Conservation (phyloP, 1,140 invertebrate species). For the Wiebesia pumilae region DNA sequence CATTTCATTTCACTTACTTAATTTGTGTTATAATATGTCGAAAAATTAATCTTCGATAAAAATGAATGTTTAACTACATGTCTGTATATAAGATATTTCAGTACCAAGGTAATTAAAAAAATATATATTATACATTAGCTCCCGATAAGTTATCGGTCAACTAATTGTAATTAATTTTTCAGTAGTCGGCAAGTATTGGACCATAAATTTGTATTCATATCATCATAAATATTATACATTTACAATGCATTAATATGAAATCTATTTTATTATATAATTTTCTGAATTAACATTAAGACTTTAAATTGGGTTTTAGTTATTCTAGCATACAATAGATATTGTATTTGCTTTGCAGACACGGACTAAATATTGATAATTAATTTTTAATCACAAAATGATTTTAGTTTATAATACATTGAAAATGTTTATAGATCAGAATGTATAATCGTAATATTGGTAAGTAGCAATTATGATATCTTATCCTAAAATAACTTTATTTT, state of each 20-base stretch:
- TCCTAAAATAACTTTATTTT: not conserved
- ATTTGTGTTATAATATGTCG: not conserved
- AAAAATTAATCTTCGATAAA: slow-evolving; percentile 3
- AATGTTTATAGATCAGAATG: not conserved
- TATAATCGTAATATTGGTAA: no score
- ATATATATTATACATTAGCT: not conserved
- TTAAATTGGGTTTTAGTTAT: not conserved
- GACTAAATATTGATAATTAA: not conserved
- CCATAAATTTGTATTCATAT: no score
- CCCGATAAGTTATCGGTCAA: not conserved
- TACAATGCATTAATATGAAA: not conserved
- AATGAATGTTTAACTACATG: not conserved
- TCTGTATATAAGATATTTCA: not conserved
- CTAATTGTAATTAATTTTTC: not conserved
- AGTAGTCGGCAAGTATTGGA: not conserved
- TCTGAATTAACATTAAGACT: not conserved
- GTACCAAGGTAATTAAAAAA: not conserved
- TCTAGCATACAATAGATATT: not conserved
- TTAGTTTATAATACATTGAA: not conserved
- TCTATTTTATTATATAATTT: not conserved
- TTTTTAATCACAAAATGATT: not conserved
- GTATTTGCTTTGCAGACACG: not conserved
- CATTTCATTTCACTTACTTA: not conserved
- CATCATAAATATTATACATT: not conserved
- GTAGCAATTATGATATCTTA: not conserved